Base-by-base conservation (phyloP, 1,140 invertebrate genomes). In the Psilanteris sp. region DNA sequence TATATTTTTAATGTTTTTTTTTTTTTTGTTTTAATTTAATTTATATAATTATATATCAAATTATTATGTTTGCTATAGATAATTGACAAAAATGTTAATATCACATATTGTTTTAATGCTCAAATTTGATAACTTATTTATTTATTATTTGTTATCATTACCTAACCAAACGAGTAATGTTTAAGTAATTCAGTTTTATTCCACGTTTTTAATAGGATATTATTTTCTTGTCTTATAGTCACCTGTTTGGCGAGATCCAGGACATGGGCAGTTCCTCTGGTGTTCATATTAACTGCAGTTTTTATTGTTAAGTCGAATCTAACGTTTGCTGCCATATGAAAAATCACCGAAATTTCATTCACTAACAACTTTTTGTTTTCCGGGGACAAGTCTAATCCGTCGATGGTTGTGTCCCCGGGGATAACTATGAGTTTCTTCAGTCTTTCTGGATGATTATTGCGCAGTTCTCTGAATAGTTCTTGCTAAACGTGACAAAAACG, bases 251-350 rank as follows among this genome's bases (percentile, higher is more conserved):
- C 85, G 6, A 91, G 46, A 3, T 87, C 76, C 3, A 91, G 73
- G 9, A 91, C 73, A 9, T 88, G 86, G 2, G 76, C 39, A 0
- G 89, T 89, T 3, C 90, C 89, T 9, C 81, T 79, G 0, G 88
- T 89, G 59, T 92, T 92, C 50, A 88, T 82, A 5, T 79, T 81
- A 2, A 92, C 67, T 1, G 91, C 90, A 4, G 77, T 75, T 66
- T 89, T 90, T 18, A 92, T 72, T 0, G 85, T 44, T 57, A 90
- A 75, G 64, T 91, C 89, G 55, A 91, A 91, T 7, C 88, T 87
- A 14, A 93, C 94, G 80, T 96, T 97, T 11, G 96, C 96, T n/a
- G 96, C 96, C 77, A 94, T 95, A 80, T 97, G 96, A 87, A 97
- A 96, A 0, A 97, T 89, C n/a, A 97, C 90, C 16, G 93, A 91